Base-by-base conservation (phyloP, 2,113 vertebrate species). In the Myrmecophaga tridactyla region DNA sequence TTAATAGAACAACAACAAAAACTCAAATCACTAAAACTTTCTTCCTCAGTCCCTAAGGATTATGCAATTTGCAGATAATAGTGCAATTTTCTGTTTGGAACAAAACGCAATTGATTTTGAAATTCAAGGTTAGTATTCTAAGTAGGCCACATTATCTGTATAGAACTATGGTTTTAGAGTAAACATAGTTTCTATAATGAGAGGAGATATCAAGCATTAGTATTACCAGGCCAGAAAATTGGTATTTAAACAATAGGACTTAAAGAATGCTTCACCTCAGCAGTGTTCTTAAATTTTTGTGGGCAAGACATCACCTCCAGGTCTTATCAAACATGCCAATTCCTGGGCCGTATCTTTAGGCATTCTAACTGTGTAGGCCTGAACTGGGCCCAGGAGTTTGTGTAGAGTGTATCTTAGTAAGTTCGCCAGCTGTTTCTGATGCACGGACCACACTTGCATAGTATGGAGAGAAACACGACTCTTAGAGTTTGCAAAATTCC, bases 21-120 rank as follows among this genome's bases (percentile, higher is more conserved):
- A 94, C 48, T 56, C 80, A 81, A 75, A 69, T 17, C 81, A 80
- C n/a, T 80, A 85, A 89, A 67, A 60, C 76, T 43, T 12, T 18
- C 77, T 81, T 93, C 83, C 27, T 75, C 75, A 92, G 92, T 81
- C 43, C 90, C 31, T 13, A 67, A 95, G 31, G 60, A 96, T 94
- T 94, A 41, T 94, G 94, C 58, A 94, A 94, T 77, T 56, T 92
- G n/a, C 3, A 96, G 67, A 70, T 76, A 90, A 83, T 63, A 67
- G 70, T n/a, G 43, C 46, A 82, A 56, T 97, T 97, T 97, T 94
- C 70, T 90, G 60, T 92, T 36, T 56, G 70, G 46, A 95, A 67
- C 83, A 81, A 95, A 97, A 97, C 53, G 87, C 63, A 86, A 81
- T 31, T 86, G 87, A 95, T 88, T 96, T 96, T 97, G 77, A 82